These are phyloP conservation scores for Pediacus dermestoides DNA, from an alignment of 2,888 invertebrate species.

Conservation along the genomic window DNA sequence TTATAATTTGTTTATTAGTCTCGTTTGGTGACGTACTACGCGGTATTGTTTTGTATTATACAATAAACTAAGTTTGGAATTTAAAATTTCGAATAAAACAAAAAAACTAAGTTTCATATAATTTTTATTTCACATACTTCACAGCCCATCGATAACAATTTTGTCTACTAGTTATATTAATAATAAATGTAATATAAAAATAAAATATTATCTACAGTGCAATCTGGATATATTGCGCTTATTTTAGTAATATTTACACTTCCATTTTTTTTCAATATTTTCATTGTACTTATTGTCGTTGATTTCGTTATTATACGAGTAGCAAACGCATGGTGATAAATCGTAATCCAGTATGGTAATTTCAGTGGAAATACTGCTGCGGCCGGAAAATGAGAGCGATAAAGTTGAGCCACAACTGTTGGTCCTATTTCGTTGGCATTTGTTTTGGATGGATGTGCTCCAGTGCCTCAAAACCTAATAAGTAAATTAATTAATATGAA, in stretches of 20 bases:
- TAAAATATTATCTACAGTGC: no score
- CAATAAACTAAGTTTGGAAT: no score
- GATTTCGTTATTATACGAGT: constrained; percentile 29
- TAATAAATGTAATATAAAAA: no score
- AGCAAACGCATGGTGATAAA: constrained; percentile 23
- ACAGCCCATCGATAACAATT: no score
- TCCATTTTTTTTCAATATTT: constrained; percentile 32
- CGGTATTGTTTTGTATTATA: no score
- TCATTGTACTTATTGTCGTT: constrained; percentile 41
- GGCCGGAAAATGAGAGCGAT: constrained; percentile 34
- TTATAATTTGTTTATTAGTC: no score
- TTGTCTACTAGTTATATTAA: no score
- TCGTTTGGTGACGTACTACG: no score
- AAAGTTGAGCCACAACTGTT: constrained; percentile 30
- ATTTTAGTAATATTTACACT: constrained; percentile 24
- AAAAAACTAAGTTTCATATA: no score
- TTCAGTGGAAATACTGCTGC: constrained; percentile 41
- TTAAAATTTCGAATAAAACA: no score
- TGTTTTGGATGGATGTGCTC: constrained; percentile 33
- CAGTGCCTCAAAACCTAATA: constrained; percentile 38
- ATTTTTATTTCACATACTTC: no score
- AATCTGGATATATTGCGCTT: no score
- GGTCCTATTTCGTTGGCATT: constrained; percentile 28
- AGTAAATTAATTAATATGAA: constrained; percentile 15
- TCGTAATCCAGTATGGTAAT: constrained; percentile 40